Evolutionary conservation across 2,888 invertebrate species (phyloP).

Genomic region (Spatulosminthurus flaviceps): DNA sequence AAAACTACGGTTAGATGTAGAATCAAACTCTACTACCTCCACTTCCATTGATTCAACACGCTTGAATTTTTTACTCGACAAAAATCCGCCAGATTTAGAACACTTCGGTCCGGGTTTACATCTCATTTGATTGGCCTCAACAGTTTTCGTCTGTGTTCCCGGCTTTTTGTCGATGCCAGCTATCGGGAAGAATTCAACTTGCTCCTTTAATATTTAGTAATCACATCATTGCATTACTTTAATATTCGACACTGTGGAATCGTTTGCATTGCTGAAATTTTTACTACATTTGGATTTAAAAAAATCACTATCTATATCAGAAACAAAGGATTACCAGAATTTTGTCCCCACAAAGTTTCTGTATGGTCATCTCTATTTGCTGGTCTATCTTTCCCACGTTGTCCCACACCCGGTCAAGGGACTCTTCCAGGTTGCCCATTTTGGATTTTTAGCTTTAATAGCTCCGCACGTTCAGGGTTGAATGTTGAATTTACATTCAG

Average conservation of each 20-base stretch:
- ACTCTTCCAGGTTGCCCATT: constrained; percentile 21
- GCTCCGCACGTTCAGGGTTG: too few relatives aligned
- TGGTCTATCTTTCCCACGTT: constrained; percentile 2
- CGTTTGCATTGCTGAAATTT: too few relatives aligned
- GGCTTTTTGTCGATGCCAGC: neutral
- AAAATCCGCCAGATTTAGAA: too few relatives aligned
- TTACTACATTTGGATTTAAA: too few relatives aligned
- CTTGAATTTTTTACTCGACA: neutral
- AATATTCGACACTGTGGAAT: too few relatives aligned
- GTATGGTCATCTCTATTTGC: constrained; percentile 1
- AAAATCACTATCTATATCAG: too few relatives aligned
- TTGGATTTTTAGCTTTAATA: too few relatives aligned
- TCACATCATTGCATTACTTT: neutral
- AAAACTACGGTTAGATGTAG: neutral
- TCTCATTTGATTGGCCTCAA: too few relatives aligned
- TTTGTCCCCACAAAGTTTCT: neutral
- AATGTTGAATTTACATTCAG: too few relatives aligned
- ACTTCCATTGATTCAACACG: neutral
- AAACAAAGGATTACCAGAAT: too few relatives aligned
- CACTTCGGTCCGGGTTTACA: too few relatives aligned
- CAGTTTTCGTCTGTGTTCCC: too few relatives aligned
- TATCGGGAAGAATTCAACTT: neutral
- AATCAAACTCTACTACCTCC: neutral
- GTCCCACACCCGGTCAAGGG: neutral
- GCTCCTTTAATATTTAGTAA: neutral